A percentile compares a stretch with the other conserved stretches of the same genome.
These are phyloP conservation scores for Euzetes globulus DNA, from an alignment of 2,888 invertebrate species.

Conservation along the genomic window DNA sequence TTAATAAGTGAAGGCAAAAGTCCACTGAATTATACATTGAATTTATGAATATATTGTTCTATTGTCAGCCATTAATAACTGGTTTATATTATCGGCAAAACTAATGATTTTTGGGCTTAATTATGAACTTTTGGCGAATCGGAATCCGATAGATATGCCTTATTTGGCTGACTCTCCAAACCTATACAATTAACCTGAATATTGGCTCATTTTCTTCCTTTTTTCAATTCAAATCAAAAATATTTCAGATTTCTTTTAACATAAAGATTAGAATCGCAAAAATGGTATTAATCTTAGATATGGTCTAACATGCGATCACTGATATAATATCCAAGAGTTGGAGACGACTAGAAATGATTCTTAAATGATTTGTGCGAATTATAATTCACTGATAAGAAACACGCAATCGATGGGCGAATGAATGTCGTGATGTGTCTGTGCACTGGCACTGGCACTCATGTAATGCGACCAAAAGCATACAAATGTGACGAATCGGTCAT, in stretches of 20 bases:
- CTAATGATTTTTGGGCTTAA: not conserved
- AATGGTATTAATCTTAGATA: not conserved
- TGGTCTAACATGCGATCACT: not conserved
- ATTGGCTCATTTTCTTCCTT: not conserved
- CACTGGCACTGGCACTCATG: not conserved
- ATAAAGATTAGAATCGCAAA: not conserved
- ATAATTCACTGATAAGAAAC: slow-evolving; percentile 1
- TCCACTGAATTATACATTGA: not conserved
- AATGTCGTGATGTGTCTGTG: not conserved
- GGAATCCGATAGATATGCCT: too few species aligned
- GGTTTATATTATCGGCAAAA: not conserved
- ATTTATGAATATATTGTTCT: not conserved
- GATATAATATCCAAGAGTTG: not conserved
- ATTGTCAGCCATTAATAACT: not conserved
- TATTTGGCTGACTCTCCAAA: not conserved
- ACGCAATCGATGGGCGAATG: not conserved
- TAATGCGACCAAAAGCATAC: not conserved
- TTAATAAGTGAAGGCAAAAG: not conserved
- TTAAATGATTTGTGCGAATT: not conserved
- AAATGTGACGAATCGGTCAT: not conserved
- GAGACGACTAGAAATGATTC: not conserved
- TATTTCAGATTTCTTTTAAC: not conserved
- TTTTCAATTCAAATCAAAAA: not conserved
- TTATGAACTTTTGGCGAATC: not conserved
- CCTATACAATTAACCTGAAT: not conserved